phyloP scores from a whole-genome alignment of 2,797 vertebrate genomes.

The Malacoctenus gilli region DNA sequence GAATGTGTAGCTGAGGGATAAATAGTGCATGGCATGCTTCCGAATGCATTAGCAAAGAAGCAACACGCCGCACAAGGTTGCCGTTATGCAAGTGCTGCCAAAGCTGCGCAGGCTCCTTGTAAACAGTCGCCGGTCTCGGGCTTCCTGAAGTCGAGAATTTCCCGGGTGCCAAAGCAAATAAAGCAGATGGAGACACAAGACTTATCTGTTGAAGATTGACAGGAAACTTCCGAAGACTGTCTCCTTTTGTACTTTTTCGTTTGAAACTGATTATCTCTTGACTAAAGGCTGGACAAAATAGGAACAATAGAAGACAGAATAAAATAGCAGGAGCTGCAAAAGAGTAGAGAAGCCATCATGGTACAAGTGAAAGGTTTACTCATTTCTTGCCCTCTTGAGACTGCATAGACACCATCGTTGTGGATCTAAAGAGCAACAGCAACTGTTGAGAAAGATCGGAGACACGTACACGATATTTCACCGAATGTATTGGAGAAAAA shows the following conservation, averaged over 20 bases:
- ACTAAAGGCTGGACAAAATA: too few relatives aligned
- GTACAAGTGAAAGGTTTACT: too few relatives aligned
- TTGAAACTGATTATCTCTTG: neutral
- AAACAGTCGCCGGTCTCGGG: constrained; percentile 44
- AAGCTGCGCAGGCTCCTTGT: constrained; percentile 4
- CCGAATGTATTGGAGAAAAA: too few relatives aligned
- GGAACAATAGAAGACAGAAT: too few relatives aligned
- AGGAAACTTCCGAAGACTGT: neutral
- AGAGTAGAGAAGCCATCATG: too few relatives aligned
- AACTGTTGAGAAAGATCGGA: too few relatives aligned
- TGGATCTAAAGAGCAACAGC: too few relatives aligned
- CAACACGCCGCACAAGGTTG: constrained; percentile 30
- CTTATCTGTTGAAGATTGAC: neutral
- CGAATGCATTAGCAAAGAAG: constrained; percentile 49
- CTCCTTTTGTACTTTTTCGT: neutral
- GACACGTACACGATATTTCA: too few relatives aligned
- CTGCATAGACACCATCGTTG: too few relatives aligned
- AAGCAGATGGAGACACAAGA: neutral
- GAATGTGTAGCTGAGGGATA: constrained; percentile 49
- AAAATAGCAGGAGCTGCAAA: too few relatives aligned
- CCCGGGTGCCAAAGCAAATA: neutral
- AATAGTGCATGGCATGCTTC: constrained; percentile 55
- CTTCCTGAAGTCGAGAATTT: constrained; percentile 2
- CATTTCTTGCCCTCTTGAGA: too few relatives aligned
- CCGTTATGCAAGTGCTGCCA: constrained; percentile 38